These are phyloP conservation scores for Polymixis flavicincta DNA, from an alignment of 2,888 invertebrate genomes.

Conservation along the genomic window DNA sequence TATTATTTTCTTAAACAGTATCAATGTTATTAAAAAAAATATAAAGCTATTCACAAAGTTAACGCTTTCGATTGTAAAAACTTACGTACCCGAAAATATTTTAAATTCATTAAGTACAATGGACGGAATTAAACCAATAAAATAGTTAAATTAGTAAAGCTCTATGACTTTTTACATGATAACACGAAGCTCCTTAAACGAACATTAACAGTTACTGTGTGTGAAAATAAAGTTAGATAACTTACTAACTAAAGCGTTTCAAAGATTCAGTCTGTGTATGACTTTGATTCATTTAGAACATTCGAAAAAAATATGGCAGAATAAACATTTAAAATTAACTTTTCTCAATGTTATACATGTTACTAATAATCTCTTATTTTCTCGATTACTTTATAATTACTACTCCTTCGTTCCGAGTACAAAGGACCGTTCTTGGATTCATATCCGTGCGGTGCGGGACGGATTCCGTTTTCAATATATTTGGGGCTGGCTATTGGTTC, in stretches of 20 bases:
- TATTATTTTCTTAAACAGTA: constrained; percentile 70
- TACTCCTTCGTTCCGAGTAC: constrained; percentile 85
- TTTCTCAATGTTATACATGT: constrained; percentile 58
- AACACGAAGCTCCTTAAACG: constrained; percentile 76
- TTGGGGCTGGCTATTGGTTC: constrained; percentile 87
- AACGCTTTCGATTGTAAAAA: constrained; percentile 71
- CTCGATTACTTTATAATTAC: constrained; percentile 87
- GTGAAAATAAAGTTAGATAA: constrained; percentile 78
- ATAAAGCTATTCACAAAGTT: constrained; percentile 80
- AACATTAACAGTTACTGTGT: constrained; percentile 80
- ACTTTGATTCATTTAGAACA: constrained; percentile 80
- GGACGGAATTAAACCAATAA: constrained; percentile 81
- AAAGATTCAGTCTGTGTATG: constrained; percentile 85
- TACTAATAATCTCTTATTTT: constrained; percentile 88
- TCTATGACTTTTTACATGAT: constrained; percentile 88
- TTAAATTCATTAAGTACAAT: constrained; percentile 72
- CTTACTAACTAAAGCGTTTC: constrained; percentile 81
- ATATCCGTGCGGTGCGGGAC: constrained; percentile 79
- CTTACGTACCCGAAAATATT: constrained; percentile 65
- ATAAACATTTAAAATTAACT: constrained; percentile 69
- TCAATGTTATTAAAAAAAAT: constrained; percentile 76
- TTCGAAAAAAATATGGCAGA: constrained; percentile 82
- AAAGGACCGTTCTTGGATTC: constrained; percentile 84
- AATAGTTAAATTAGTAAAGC: constrained; percentile 88
- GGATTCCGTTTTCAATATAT: constrained; percentile 90